A percentile compares a stretch with the other conserved stretches of the same genome.
phyloP scores from a whole-genome alignment of 1,140 invertebrate genomes.

The Cotesia typhae region DNA sequence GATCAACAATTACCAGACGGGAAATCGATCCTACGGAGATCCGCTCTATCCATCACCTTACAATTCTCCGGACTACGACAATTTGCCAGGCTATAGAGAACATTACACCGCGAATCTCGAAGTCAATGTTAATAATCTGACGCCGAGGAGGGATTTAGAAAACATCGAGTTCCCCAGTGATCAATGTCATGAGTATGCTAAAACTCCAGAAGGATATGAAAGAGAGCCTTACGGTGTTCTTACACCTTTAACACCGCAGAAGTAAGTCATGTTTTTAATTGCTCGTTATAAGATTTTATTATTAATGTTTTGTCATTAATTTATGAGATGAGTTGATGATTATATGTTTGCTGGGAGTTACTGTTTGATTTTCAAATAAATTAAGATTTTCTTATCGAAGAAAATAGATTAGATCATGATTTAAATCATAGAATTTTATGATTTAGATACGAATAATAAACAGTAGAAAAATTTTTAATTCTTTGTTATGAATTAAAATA shows the following conservation, averaged over 20 bases:
- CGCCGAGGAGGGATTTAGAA: slow-evolving; percentile 48
- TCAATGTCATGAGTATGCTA: slow-evolving; percentile 47
- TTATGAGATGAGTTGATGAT: too few species aligned
- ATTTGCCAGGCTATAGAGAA: slow-evolving; percentile 46
- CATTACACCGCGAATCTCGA: slow-evolving; percentile 37
- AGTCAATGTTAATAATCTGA: slow-evolving; percentile 47
- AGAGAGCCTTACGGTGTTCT: slow-evolving; percentile 52
- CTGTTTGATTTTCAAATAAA: too few species aligned
- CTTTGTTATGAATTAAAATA: too few species aligned
- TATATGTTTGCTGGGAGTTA: too few species aligned
- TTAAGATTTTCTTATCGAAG: too few species aligned
- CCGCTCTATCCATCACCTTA: slow-evolving; percentile 59
- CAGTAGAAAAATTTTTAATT: too few species aligned
- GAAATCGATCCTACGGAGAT: slow-evolving; percentile 47
- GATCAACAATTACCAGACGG: slow-evolving; percentile 47
- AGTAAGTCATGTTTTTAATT: slow-evolving; percentile 46
- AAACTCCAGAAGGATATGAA: slow-evolving; percentile 55
- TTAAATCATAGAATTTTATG: too few species aligned
- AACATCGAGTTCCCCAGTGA: slow-evolving; percentile 43
- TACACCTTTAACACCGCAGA: slow-evolving; percentile 57
- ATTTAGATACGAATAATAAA: too few species aligned
- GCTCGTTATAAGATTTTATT: background rate
- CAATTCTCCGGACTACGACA: slow-evolving; percentile 57
- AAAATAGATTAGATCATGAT: too few species aligned
- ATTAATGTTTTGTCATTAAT: background rate